These are phyloP conservation scores for Radopholus similis DNA, from an alignment of 1,140 invertebrate genomes.

Conservation along the genomic window DNA sequence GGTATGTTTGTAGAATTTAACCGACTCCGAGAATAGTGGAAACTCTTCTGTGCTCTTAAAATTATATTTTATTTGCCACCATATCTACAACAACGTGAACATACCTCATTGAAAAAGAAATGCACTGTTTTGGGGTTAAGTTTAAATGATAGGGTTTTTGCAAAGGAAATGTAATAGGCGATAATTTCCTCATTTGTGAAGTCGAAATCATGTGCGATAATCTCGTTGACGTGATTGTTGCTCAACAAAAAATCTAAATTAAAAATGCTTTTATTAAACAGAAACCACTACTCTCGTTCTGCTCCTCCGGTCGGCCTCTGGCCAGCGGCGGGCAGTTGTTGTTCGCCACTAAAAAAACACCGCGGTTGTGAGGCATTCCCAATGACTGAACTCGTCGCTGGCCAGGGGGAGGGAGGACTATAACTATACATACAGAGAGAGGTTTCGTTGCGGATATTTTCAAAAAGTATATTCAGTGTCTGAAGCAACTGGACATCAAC, in stretches of 20 bases:
- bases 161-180: slow-evolving; percentile 98
- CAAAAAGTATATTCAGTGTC: slow-evolving; percentile 97
- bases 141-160: slow-evolving; percentile 95
- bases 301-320: no score
- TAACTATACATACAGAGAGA: slow-evolving; percentile 83
- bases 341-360: no score
- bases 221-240: slow-evolving; percentile 99
- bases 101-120: slow-evolving; percentile 98
- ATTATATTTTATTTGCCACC: slow-evolving; percentile 8
- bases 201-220: slow-evolving; percentile 98
- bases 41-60: slow-evolving; percentile 96
- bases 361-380: no score
- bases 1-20: slow-evolving; percentile 97
- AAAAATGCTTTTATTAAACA: slow-evolving; percentile 7
- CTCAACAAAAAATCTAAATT: slow-evolving; percentile 95
- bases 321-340: no score
- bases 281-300: no score
- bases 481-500: slow-evolving; percentile 96
- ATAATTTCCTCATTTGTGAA: slow-evolving; percentile 99
- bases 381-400: no score
- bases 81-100: slow-evolving; percentile 31
- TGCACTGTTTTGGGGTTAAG: slow-evolving; percentile 97
- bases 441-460: slow-evolving; percentile 90
- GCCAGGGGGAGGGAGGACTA: slow-evolving; percentile 5
- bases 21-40: slow-evolving; percentile 94